Evolutionary conservation across 2,113 vertebrate species (phyloP).

Genomic region (Ardeotis arabs): DNA sequence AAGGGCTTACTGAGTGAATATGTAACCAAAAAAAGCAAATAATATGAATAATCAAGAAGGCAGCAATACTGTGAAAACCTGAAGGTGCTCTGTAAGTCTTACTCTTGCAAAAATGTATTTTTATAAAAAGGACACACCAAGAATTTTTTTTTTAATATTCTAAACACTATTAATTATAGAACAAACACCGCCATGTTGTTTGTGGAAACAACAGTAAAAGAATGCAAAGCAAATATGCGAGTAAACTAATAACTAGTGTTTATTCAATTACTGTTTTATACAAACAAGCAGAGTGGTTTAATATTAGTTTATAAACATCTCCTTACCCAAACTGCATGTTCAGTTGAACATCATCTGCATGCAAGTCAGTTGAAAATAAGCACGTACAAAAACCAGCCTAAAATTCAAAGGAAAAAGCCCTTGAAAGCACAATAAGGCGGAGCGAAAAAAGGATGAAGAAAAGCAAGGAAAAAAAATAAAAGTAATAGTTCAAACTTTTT

Average conservation of each 20-base stretch:
- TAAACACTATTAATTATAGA: neutral
- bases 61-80: neutral
- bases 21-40: neutral
- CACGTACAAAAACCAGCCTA: neutral
- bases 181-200: neutral
- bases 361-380: neutral
- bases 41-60: neutral
- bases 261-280: conserved; percentile 8
- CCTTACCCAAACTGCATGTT: neutral
- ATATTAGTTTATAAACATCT: conserved; percentile 23
- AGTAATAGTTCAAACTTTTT: neutral
- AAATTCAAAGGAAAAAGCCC: neutral
- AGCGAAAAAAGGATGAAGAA: neutral
- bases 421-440: neutral
- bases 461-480: neutral
- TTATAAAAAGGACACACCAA: neutral
- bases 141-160: neutral
- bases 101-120: neutral
- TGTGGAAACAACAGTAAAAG: conserved; percentile 15
- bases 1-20: neutral
- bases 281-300: conserved; percentile 41
- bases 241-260: conserved; percentile 27
- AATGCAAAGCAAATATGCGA: conserved; percentile 24
- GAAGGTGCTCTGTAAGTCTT: neutral
- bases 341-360: neutral